phyloP scores from a whole-genome alignment of 2,113 vertebrate genomes.

The Verasper variegatus region DNA sequence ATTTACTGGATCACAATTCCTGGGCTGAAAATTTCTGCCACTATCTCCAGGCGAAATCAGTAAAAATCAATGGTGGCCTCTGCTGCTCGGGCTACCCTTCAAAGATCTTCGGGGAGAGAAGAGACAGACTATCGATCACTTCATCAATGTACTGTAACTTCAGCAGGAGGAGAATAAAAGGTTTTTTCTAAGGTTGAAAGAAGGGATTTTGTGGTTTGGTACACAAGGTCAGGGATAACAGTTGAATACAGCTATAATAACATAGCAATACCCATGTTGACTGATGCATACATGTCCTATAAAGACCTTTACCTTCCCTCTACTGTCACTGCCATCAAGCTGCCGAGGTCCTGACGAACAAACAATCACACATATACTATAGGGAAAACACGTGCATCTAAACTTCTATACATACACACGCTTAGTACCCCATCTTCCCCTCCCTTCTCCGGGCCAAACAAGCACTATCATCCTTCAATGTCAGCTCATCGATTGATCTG shows the following conservation, averaged over 20 bases:
- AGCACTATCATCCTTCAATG: constrained; percentile 84
- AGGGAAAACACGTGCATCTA: constrained; percentile 30
- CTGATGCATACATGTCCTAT: constrained; percentile 63
- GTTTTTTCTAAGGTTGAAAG: constrained; percentile 56
- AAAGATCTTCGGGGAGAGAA: constrained; percentile 69
- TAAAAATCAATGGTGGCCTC: constrained; percentile 70
- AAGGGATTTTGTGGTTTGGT: constrained; percentile 55
- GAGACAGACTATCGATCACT: constrained; percentile 72
- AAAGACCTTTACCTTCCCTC: constrained; percentile 71
- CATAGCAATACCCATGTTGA: constrained; percentile 54
- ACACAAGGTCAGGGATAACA: constrained; percentile 71
- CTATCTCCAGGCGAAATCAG: constrained; percentile 62
- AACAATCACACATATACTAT: constrained; percentile 24
- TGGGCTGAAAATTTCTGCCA: constrained; percentile 46
- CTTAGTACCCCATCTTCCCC: constrained; percentile 41
- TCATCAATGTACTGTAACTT: constrained; percentile 76
- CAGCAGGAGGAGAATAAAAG: constrained; percentile 68
- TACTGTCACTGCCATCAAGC: constrained; percentile 61
- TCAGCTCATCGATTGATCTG: constrained; percentile 84
- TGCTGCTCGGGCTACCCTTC: constrained; percentile 65
- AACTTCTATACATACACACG: constrained; percentile 31
- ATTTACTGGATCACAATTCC: constrained; percentile 59
- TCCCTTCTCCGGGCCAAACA: constrained; percentile 71
- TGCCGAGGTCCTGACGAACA: constrained; percentile 31
- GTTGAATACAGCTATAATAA: constrained; percentile 51